Conservation (phyloP, 1,140 invertebrate genomes). For the Drosophila nigromelanica region DNA sequence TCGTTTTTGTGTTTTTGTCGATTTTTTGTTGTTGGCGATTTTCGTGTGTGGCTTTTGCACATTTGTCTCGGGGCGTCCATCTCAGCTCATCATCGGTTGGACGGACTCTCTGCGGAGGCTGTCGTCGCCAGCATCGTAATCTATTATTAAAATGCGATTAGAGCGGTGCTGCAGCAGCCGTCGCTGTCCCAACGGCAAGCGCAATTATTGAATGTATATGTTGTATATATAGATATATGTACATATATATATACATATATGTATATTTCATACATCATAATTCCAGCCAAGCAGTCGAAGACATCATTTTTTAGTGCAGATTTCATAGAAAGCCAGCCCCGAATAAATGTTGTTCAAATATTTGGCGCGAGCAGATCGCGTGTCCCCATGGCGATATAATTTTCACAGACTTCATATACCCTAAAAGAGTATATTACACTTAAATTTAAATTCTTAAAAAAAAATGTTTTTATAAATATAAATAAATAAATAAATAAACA, state of each 20-base stretch:
- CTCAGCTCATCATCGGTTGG: conserved; percentile 28
- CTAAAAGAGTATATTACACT: background rate
- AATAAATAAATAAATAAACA: no score
- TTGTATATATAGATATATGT: background rate
- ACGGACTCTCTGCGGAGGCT: conserved; percentile 26
- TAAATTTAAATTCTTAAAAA: no score
- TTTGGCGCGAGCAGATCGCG: conserved; percentile 67
- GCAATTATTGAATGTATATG: conserved; percentile 74
- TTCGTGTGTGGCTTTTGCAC: conserved; percentile 50
- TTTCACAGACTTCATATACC: background rate
- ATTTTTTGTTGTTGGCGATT: conserved; percentile 9
- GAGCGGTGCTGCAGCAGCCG: conserved; percentile 55
- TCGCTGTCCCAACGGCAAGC: conserved; percentile 62
- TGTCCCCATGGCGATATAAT: conserved; percentile 53
- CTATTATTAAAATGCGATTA: conserved; percentile 81
- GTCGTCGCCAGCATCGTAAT: conserved; percentile 76
- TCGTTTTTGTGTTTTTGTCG: no score
- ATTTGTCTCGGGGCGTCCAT: conserved; percentile 67
- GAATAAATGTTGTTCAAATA: conserved; percentile 68
- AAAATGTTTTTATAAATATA: no score
- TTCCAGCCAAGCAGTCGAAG: background rate
- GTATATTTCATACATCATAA: conserved; percentile 26
- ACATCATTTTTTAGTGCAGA: conserved; percentile 23
- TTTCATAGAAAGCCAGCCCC: conserved; percentile 39
- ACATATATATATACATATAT: background rate